A percentile compares a stretch with the other conserved stretches of the same genome.
Conservation (phyloP, 2,797 vertebrate species). For the Periophthalmus magnuspinnatus region DNA sequence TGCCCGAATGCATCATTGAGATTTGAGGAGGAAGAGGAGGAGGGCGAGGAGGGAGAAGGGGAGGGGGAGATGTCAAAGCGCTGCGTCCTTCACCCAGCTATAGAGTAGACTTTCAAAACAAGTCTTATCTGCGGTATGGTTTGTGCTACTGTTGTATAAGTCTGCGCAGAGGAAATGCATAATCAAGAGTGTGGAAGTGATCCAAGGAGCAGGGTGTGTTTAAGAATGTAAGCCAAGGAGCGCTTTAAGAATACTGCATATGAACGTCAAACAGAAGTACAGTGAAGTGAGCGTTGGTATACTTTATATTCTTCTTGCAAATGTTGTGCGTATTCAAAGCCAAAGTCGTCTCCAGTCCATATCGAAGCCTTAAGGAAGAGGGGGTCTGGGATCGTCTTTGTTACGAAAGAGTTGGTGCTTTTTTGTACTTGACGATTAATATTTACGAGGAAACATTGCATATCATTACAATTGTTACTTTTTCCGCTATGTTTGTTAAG, state of each 20-base stretch:
- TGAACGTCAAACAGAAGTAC: background rate
- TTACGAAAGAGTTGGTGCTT: no score
- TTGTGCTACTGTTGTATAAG: background rate
- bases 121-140: conserved; percentile 33
- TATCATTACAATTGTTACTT: no score
- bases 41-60: background rate
- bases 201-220: background rate
- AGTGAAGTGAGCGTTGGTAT: no score
- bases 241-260: background rate
- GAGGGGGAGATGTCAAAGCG: conserved; percentile 46
- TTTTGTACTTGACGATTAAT: no score
- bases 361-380: no score
- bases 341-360: no score
- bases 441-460: no score
- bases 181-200: background rate
- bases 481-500: no score
- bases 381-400: no score
- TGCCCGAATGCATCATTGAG: conserved; percentile 68
- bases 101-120: conserved; percentile 38
- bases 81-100: conserved; percentile 43
- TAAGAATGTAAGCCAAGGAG: background rate
- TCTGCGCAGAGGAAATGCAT: background rate
- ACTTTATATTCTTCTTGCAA: no score
- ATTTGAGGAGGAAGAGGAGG: conserved; percentile 42
- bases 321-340: no score